Percentiles rank a stretch among this genome's conserved stretches.
Evolutionary conservation across 1,140 invertebrate genomes (phyloP).

Genomic region (Zaprionus capensis): DNA sequence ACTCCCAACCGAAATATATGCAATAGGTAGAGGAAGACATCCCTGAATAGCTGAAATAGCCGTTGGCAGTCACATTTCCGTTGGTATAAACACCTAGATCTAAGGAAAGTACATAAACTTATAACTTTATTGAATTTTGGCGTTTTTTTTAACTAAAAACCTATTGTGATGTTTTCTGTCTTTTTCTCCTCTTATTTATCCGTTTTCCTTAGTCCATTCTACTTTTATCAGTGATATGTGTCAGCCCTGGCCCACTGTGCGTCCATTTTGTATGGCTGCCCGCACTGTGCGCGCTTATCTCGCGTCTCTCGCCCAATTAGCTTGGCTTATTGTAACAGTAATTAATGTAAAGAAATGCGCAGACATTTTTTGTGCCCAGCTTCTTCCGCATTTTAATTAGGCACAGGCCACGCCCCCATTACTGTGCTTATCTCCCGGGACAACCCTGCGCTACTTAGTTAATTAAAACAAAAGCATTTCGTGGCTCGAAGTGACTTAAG

Average conservation of each 20-base stretch:
- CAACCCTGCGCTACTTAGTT: constrained; percentile 66
- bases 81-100: too few relatives aligned
- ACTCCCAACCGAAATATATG: too few relatives aligned
- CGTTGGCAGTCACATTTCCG: too few relatives aligned
- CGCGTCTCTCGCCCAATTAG: constrained; percentile 70
- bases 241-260: not conserved
- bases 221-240: too few relatives aligned
- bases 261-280: not conserved
- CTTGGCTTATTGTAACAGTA: constrained; percentile 83
- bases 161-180: too few relatives aligned
- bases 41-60: too few relatives aligned
- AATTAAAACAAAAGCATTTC: constrained; percentile 75
- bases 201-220: too few relatives aligned
- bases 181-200: too few relatives aligned
- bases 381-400: constrained; percentile 62
- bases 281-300: not conserved
- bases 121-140: too few relatives aligned
- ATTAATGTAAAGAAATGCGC: constrained; percentile 60
- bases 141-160: too few relatives aligned
- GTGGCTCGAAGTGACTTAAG: constrained; percentile 68
- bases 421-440: constrained; percentile 5
- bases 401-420: constrained; percentile 43
- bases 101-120: too few relatives aligned
- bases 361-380: constrained; percentile 4
- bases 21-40: too few relatives aligned